Evolutionary conservation across 2,888 invertebrate species (phyloP).

Genomic region (Coleophora deauratella): DNA sequence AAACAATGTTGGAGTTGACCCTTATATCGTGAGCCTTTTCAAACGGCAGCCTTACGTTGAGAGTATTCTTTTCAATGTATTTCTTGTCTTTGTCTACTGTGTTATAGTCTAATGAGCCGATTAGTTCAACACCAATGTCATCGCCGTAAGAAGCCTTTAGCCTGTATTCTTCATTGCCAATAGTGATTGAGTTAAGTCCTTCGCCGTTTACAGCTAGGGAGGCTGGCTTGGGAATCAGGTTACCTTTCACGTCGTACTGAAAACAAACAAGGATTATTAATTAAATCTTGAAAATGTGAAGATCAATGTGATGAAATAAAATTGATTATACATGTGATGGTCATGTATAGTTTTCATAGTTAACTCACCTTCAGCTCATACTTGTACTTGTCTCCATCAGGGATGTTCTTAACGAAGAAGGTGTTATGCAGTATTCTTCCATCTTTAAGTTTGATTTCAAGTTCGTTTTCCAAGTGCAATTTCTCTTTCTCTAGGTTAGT

Average conservation of each 20-base stretch:
- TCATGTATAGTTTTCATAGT: too few relatives aligned
- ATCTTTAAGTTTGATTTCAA: constrained; percentile 46
- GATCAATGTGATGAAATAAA: too few relatives aligned
- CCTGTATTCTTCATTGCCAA: constrained; percentile 45
- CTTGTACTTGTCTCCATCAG: constrained; percentile 37
- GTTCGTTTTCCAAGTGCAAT: constrained; percentile 46
- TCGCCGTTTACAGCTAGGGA: constrained; percentile 29
- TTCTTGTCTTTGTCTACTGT: constrained; percentile 44
- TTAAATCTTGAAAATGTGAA: too few relatives aligned
- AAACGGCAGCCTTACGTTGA: constrained; percentile 70
- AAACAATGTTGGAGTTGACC: constrained; percentile 41
- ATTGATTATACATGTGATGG: too few relatives aligned
- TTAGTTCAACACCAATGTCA: constrained; percentile 41
- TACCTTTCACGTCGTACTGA: constrained; percentile 48
- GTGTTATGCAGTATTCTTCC: constrained; percentile 45
- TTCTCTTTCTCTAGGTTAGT: constrained; percentile 37
- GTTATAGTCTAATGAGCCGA: constrained; percentile 50
- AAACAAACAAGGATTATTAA: too few relatives aligned
- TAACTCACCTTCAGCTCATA: constrained; percentile 45
- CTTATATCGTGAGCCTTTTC: constrained; percentile 75
- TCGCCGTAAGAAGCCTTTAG: constrained; percentile 63
- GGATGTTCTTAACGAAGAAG: constrained; percentile 38
- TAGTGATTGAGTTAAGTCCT: constrained; percentile 30
- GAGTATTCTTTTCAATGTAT: constrained; percentile 54
- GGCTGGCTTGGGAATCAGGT: constrained; percentile 42